Evolutionary conservation across 2,797 vertebrate genomes (phyloP).

Genomic region (Aldrovandia affinis): DNA sequence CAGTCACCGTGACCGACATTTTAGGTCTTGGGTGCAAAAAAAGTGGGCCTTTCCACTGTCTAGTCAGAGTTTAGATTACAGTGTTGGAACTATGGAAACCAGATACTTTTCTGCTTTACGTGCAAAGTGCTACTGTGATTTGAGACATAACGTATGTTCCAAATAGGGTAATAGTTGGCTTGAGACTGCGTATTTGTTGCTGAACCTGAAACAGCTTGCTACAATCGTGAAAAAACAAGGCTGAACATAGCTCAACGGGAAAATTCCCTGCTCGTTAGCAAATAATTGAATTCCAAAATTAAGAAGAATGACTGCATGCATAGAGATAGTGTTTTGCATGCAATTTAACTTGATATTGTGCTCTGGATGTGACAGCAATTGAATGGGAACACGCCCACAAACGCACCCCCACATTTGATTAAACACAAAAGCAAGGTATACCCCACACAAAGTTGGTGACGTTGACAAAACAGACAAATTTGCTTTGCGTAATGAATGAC

Average conservation of each 20-base stretch:
- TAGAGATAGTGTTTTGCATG: background rate
- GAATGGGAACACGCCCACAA: background rate
- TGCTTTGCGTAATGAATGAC: background rate
- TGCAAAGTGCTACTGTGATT: background rate
- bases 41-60: background rate
- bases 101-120: background rate
- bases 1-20: slow-evolving; percentile 26
- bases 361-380: background rate
- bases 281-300: too few species aligned
- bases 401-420: too few species aligned
- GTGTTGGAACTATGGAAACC: too few species aligned
- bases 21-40: background rate
- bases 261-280: too few species aligned
- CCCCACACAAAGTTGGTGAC: background rate
- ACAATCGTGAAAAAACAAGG: too few species aligned
- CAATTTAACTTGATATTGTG: background rate
- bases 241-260: too few species aligned
- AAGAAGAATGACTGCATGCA: too few species aligned
- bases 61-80: background rate
- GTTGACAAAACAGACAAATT: background rate
- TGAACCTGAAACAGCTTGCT: too few species aligned
- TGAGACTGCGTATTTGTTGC: too few species aligned
- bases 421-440: background rate
- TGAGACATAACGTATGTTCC: background rate
- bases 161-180: too few species aligned